Percentiles rank a stretch among this genome's conserved stretches.
phyloP scores from a whole-genome alignment of 2,797 vertebrate genomes.

The Muscicapa comitata region DNA sequence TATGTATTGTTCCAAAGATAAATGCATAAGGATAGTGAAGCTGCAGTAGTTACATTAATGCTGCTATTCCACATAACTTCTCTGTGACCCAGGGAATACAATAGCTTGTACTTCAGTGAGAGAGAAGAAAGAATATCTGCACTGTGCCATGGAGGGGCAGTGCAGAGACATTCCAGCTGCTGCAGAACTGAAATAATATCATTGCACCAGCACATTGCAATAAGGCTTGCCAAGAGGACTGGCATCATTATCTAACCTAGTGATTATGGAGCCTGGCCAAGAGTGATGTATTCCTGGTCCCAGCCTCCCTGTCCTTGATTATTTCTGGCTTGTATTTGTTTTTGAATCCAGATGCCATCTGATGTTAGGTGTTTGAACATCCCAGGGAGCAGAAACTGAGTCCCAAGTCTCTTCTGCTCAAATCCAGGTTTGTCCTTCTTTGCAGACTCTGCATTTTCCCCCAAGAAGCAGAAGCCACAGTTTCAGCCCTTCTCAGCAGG shows the following conservation, averaged over 20 bases:
- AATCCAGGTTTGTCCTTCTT: background rate
- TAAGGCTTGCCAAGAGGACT: constrained; percentile 24
- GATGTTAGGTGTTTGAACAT: background rate
- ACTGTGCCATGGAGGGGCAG: background rate
- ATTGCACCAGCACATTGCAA: background rate
- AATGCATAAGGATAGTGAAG: background rate
- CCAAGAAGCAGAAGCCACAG: background rate
- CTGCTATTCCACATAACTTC: background rate
- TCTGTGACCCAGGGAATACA: background rate
- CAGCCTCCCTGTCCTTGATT: constrained; percentile 17
- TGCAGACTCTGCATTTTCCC: background rate
- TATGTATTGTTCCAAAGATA: background rate
- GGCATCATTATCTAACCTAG: background rate
- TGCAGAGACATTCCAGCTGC: background rate
- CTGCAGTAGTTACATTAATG: background rate
- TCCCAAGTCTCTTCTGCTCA: background rate
- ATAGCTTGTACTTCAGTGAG: background rate
- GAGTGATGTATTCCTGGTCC: background rate
- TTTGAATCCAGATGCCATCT: background rate
- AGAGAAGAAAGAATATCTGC: background rate
- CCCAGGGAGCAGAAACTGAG: background rate
- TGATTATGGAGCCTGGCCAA: constrained; percentile 24
- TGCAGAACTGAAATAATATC: background rate
- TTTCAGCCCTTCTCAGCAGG: background rate
- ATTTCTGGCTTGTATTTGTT: constrained; percentile 13